Conservation (phyloP, 2,113 vertebrate species). For the Corynorhinus townsendii region DNA sequence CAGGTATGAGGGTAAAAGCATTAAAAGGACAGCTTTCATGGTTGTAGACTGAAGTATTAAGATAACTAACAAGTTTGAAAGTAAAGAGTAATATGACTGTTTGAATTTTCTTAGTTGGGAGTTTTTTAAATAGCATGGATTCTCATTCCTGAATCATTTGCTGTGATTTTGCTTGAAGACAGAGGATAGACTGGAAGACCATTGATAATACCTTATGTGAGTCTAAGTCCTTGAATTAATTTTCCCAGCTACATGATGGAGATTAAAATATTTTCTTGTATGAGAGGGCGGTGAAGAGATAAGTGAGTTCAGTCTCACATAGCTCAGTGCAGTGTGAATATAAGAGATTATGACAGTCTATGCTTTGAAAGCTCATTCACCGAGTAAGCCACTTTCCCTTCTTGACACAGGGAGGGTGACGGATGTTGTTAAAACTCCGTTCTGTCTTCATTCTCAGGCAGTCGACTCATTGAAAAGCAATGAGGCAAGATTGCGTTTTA, state of each 20-base stretch:
- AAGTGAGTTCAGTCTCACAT: not conserved
- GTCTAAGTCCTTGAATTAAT: not conserved
- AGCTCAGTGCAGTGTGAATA: not conserved
- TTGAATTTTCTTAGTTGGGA: not conserved
- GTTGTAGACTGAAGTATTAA: fast-evolving
- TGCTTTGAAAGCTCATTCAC: not conserved
- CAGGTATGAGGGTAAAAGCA: slow-evolving; percentile 69
- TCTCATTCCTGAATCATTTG: not conserved
- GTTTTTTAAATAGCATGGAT: not conserved
- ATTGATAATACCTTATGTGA: not conserved
- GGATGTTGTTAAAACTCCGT: not conserved
- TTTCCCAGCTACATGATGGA: not conserved
- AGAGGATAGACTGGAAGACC: not conserved
- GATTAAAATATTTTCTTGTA: not conserved
- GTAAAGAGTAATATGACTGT: not conserved
- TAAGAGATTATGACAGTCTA: not conserved
- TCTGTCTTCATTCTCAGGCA: not conserved
- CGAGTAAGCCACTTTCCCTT: not conserved
- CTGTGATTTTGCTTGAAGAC: not conserved
- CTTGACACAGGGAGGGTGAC: not conserved
- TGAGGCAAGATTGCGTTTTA: not conserved
- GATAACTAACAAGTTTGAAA: not conserved
- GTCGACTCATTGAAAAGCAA: not conserved
- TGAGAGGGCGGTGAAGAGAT: not conserved
- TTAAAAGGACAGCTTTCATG: not conserved